A percentile compares a stretch with the other conserved stretches of the same genome.
phyloP scores from a whole-genome alignment of 2,113 vertebrate genomes.

The Apistogramma diplotaenia region DNA sequence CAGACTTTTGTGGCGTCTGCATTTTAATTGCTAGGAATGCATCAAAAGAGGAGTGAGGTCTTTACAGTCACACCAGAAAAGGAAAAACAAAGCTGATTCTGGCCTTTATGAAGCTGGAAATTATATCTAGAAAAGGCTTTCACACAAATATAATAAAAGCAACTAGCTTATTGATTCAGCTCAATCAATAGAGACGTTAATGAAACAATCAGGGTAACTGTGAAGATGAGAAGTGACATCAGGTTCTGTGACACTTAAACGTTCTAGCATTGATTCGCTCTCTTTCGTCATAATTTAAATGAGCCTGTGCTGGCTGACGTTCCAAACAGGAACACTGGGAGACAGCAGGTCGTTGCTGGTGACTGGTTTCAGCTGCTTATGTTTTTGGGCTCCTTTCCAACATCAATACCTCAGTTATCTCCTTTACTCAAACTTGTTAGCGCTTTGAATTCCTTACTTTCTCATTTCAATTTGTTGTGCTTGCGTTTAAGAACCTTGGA shows the following conservation, averaged over 20 bases:
- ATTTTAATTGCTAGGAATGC: background rate
- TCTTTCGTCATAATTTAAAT: background rate
- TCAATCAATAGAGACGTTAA: background rate
- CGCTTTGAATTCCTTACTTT: background rate
- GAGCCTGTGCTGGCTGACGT: background rate
- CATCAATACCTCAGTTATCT: background rate
- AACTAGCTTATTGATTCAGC: background rate
- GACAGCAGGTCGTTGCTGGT: background rate
- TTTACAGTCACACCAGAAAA: background rate
- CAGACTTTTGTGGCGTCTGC: background rate
- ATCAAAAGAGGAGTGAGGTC: background rate
- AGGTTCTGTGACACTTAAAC: background rate
- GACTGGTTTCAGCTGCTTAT: background rate
- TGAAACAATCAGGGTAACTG: background rate
- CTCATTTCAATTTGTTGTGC: background rate
- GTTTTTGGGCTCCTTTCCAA: background rate
- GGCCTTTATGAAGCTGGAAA: background rate
- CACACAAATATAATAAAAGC: background rate
- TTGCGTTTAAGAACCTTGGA: background rate
- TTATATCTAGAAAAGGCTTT: no score
- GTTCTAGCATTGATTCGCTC: background rate
- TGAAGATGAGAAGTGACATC: background rate
- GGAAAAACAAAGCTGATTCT: background rate
- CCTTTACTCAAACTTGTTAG: background rate
- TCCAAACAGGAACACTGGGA: background rate